Conservation (phyloP, 2,888 invertebrate species). For the Zygothrica quintamaculata region DNA sequence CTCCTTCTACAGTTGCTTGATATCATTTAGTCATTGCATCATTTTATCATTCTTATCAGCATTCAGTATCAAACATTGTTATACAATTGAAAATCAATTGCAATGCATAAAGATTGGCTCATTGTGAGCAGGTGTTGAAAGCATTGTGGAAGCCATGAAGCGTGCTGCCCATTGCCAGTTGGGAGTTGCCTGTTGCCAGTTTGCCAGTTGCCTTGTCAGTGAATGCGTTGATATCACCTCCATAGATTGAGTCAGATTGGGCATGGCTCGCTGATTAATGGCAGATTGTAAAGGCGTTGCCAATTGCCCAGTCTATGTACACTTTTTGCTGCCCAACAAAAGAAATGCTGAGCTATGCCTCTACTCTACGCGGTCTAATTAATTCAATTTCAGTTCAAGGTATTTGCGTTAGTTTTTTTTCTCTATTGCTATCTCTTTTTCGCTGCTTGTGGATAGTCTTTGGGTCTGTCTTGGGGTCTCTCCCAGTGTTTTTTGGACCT, state of each 20-base stretch:
- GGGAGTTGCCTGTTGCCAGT: too few species aligned
- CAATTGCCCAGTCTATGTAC: slow-evolving; percentile 46
- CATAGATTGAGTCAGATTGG: slow-evolving; percentile 52
- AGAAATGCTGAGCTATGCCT: slow-evolving; percentile 66
- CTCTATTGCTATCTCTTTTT: too few species aligned
- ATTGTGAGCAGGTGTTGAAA: slow-evolving; percentile 23
- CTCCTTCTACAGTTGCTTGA: too few species aligned
- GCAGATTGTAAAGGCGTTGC: slow-evolving; percentile 60
- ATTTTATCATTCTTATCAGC: not conserved
- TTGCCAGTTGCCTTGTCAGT: slow-evolving; percentile 17
- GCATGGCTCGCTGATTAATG: slow-evolving; percentile 51
- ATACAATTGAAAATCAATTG: slow-evolving; percentile 55
- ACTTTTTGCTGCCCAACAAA: slow-evolving; percentile 51
- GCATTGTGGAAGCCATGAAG: slow-evolving; percentile 46
- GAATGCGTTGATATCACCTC: slow-evolving; percentile 35
- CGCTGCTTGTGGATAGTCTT: too few species aligned
- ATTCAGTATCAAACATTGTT: slow-evolving; percentile 8
- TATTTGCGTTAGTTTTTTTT: too few species aligned
- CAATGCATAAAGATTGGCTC: slow-evolving; percentile 34
- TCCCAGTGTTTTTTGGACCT: slow-evolving; percentile 17
- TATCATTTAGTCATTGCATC: not conserved
- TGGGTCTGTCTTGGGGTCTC: slow-evolving; percentile 20
- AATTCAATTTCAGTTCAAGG: slow-evolving; percentile 75
- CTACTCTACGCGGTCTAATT: slow-evolving; percentile 64
- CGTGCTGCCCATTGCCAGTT: slow-evolving; percentile 34